These are phyloP conservation scores for Drosophila bifasciata DNA, from an alignment of 1,140 invertebrate genomes.

Conservation along the genomic window DNA sequence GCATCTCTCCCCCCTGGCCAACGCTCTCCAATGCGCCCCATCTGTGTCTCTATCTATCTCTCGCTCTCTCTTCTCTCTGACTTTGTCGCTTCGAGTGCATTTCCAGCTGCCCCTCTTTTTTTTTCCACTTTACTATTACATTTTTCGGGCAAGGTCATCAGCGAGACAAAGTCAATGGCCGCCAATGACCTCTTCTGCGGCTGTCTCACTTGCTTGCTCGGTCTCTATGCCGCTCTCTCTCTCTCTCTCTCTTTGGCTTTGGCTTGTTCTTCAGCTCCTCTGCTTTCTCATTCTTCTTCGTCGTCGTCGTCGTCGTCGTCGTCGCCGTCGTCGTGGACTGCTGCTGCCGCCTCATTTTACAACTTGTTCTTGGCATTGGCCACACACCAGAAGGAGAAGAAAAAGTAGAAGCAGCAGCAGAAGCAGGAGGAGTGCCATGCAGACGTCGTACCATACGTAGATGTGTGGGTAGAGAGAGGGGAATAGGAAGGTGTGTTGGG, in stretches of 20 bases:
- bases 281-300: conserved; percentile 35
- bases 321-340: conserved; percentile 19
- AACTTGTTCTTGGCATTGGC: conserved; percentile 78
- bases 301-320: conserved; percentile 13
- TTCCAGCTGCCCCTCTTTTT: conserved; percentile 45
- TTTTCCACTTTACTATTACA: conserved; percentile 63
- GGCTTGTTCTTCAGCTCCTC: conserved; percentile 27
- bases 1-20: not conserved
- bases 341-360: conserved; percentile 66
- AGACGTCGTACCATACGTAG: too few relatives aligned
- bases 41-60: too few relatives aligned
- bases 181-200: conserved; percentile 79
- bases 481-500: too few relatives aligned
- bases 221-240: conserved; percentile 33
- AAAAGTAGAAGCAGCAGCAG: conserved; percentile 3
- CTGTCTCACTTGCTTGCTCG: too few relatives aligned
- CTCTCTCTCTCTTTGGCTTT: conserved; percentile 24
- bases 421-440: not conserved
- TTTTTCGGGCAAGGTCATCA: conserved; percentile 84
- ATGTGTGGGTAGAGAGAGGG: too few relatives aligned
- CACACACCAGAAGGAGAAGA: conserved; percentile 10
- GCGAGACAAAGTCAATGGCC: conserved; percentile 83
- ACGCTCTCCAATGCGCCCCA: too few relatives aligned
- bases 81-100: conserved; percentile 44
- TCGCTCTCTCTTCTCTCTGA: not conserved